Conservation (phyloP, 2,797 vertebrate species). For the Tympanoctomys barrerae region DNA sequence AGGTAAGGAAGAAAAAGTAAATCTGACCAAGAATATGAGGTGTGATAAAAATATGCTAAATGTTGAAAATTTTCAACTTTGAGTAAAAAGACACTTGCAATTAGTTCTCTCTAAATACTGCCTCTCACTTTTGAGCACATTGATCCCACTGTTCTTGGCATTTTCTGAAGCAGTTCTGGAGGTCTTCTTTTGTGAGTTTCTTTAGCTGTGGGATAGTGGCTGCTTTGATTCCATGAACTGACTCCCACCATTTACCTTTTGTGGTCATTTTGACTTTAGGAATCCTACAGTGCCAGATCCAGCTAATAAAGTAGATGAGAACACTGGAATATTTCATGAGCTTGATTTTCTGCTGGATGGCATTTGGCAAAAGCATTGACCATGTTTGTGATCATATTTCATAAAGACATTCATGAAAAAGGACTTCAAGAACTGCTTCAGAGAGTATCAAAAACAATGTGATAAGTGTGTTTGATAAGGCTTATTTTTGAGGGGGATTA, state of each 20-base stretch:
- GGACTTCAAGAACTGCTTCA: background rate
- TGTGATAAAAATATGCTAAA: background rate
- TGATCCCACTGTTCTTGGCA: background rate
- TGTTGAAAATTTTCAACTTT: background rate
- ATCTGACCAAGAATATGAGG: conserved; percentile 4
- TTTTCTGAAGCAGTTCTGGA: background rate
- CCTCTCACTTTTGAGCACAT: background rate
- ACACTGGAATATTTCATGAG: background rate
- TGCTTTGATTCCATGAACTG: background rate
- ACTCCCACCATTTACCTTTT: background rate
- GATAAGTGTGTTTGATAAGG: background rate
- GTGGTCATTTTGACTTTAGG: background rate
- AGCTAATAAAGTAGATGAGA: background rate
- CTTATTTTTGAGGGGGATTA: background rate
- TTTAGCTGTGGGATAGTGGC: background rate
- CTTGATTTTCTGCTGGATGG: background rate
- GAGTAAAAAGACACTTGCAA: background rate
- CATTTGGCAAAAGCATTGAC: background rate
- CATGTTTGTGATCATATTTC: background rate
- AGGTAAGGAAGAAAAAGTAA: background rate
- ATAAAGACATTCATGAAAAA: background rate
- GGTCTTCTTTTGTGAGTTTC: background rate
- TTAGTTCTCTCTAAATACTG: background rate
- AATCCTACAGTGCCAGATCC: background rate
- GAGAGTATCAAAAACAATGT: background rate